A percentile compares a stretch with the other conserved stretches of the same genome.
Conservation (phyloP, 2,113 vertebrate genomes). For the Blennius ocellaris region DNA sequence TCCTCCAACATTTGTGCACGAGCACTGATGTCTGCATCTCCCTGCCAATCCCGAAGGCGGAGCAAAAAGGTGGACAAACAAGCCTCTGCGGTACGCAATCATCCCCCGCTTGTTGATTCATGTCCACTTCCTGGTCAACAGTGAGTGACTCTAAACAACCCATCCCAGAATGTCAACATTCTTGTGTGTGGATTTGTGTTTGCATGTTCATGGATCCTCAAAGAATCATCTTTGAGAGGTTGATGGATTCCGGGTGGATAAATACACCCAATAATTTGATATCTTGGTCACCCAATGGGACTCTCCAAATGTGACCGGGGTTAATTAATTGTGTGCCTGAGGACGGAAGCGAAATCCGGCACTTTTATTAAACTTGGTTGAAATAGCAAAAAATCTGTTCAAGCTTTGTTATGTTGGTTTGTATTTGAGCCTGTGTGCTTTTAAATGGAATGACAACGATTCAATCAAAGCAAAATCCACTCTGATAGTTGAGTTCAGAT, state of each 20-base stretch:
- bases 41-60: not conserved
- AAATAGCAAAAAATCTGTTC: too few relatives aligned
- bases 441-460: too few relatives aligned
- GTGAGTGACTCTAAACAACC: constrained; percentile 22
- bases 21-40: not conserved
- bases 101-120: constrained; percentile 31
- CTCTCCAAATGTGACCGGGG: not conserved
- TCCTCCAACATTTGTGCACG: not conserved
- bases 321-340: constrained; percentile 14
- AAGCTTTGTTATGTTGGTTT: too few relatives aligned
- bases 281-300: not conserved
- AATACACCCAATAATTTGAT: constrained; percentile 3
- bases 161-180: constrained; percentile 36
- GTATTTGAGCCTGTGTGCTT: too few relatives aligned
- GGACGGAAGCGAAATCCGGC: not conserved
- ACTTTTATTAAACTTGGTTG: not conserved
- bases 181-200: constrained; percentile 14
- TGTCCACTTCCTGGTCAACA: constrained; percentile 19
- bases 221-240: not conserved
- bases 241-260: not conserved
- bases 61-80: constrained; percentile 27
- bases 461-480: too few relatives aligned
- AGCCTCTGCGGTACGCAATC: constrained; percentile 4
- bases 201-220: not conserved
- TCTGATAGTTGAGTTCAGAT: not conserved